Conservation (phyloP, 1,140 invertebrate species). For the Samia ricini region DNA sequence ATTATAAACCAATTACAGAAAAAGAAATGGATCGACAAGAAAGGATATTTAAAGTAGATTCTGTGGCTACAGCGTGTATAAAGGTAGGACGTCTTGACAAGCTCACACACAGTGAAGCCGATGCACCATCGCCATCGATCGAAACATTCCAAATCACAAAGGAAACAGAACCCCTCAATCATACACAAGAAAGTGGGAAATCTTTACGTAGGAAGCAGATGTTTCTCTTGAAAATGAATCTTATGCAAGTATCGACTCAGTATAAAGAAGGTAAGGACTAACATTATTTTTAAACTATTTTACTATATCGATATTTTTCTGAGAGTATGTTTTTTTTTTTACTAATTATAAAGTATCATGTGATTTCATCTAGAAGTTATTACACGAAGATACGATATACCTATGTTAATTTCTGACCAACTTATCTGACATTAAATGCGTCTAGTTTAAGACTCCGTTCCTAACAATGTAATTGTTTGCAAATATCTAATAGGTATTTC, state of each 20-base stretch:
- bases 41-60: slow-evolving; percentile 40
- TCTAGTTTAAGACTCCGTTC: too few relatives aligned
- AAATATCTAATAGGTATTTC: too few relatives aligned
- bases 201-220: slow-evolving; percentile 36
- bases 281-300: too few relatives aligned
- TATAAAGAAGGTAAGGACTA: slow-evolving; percentile 44
- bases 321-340: too few relatives aligned
- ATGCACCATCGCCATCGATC: not conserved
- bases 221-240: slow-evolving; percentile 47
- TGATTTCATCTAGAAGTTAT: too few relatives aligned
- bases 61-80: slow-evolving; percentile 55
- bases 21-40: slow-evolving; percentile 51
- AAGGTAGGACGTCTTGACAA: slow-evolving; percentile 50
- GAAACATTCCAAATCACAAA: not conserved
- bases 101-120: slow-evolving; percentile 23
- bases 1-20: slow-evolving; percentile 33
- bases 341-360: too few relatives aligned
- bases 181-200: slow-evolving; percentile 12
- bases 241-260: slow-evolving; percentile 41
- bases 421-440: too few relatives aligned
- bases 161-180: slow-evolving; percentile 14
- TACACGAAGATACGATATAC: too few relatives aligned
- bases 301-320: too few relatives aligned
- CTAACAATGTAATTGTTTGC: too few relatives aligned
- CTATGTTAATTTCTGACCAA: too few relatives aligned